Evolutionary conservation across 2,888 invertebrate genomes (phyloP).

Genomic region (Abscondita cerata): DNA sequence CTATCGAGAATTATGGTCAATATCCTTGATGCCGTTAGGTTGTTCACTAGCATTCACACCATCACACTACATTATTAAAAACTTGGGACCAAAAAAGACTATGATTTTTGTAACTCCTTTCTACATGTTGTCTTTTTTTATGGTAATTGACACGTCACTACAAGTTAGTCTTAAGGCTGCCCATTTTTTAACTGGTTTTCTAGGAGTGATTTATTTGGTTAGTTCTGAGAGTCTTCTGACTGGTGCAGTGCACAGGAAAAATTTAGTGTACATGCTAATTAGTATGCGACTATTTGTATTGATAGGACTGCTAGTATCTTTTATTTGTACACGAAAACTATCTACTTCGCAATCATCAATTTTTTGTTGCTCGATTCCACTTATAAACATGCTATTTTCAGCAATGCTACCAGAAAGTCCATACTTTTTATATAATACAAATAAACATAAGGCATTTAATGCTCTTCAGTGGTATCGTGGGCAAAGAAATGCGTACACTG

Average conservation of each 20-base stretch:
- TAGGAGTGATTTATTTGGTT: constrained; percentile 40
- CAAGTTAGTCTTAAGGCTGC: constrained; percentile 19
- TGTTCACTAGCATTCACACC: constrained; percentile 40
- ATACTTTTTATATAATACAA: constrained; percentile 42
- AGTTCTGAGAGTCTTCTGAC: constrained; percentile 42
- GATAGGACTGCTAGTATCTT: constrained; percentile 35
- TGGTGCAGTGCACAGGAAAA: constrained; percentile 38
- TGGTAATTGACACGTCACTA: constrained; percentile 17
- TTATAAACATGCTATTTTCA: constrained; percentile 37
- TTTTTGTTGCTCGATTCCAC: constrained; percentile 26
- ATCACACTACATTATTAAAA: constrained; percentile 40
- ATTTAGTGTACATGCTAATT: constrained; percentile 30
- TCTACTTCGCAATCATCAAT: constrained; percentile 26
- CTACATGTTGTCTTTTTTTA: constrained; percentile 38
- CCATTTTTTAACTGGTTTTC: constrained; percentile 44
- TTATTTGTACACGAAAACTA: no score
- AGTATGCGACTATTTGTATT: constrained; percentile 31
- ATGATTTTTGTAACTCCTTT: constrained; percentile 41
- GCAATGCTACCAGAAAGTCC: constrained; percentile 46
- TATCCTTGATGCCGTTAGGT: constrained; percentile 43
- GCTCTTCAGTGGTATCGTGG: constrained; percentile 46
- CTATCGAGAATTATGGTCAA: constrained; percentile 29
- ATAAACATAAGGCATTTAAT: constrained; percentile 36
- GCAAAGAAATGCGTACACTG: constrained; percentile 38
- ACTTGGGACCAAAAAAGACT: constrained; percentile 44